Conservation (phyloP, 2,888 invertebrate genomes). For the Polia nebulosa region DNA sequence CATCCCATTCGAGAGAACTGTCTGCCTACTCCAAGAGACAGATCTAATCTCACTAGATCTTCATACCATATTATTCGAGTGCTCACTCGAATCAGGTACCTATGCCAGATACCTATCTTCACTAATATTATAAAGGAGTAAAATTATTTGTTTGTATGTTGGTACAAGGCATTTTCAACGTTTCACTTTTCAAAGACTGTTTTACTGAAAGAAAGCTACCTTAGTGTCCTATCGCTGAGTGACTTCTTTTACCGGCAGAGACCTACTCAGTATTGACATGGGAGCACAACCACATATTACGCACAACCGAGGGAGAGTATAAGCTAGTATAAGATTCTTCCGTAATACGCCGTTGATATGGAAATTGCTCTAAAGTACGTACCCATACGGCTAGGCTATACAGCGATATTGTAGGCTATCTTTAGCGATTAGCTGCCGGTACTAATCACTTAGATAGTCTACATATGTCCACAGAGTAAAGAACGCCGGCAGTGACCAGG, state of each 20-base stretch:
- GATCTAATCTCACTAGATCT: conserved; percentile 29
- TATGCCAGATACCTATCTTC: neutral
- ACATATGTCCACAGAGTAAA: neutral
- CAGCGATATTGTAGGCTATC: conserved; percentile 17
- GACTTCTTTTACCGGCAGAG: no score
- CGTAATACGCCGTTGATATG: conserved; percentile 14
- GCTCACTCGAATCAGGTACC: conserved; percentile 2
- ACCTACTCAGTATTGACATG: no score
- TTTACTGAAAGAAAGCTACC: no score
- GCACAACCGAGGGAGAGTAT: no score
- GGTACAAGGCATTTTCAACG: no score
- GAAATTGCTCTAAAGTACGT: conserved; percentile 17
- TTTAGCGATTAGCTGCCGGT: conserved; percentile 37
- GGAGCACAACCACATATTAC: no score
- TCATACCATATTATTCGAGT: no score
- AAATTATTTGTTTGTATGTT: neutral
- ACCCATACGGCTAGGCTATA: neutral
- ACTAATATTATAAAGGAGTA: neutral
- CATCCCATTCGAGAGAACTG: conserved; percentile 1
- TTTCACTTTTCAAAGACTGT: no score
- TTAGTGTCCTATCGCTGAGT: no score
- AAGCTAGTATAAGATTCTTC: neutral
- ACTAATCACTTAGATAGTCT: conserved; percentile 27
- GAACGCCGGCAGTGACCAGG: neutral
- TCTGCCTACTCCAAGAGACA: neutral